phyloP scores from a whole-genome alignment of 1,140 invertebrate genomes.

The Drosophila punjabiensis region DNA sequence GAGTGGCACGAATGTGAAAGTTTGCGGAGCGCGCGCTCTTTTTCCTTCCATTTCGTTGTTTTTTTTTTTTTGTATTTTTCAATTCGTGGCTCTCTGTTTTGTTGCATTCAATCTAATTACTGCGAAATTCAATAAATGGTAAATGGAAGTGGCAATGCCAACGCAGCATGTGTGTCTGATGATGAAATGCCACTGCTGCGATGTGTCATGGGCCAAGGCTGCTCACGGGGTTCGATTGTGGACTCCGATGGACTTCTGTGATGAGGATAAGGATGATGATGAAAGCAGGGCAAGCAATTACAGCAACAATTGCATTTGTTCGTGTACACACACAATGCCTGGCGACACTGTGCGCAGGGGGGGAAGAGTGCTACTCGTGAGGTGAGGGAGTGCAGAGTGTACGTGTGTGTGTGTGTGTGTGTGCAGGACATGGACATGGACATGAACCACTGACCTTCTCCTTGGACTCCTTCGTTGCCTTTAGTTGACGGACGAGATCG shows the following conservation, averaged over 20 bases:
- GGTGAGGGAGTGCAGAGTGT: neutral
- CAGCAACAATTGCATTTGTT: conserved; percentile 47
- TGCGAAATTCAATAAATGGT: conserved; percentile 24
- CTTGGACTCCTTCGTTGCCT: conserved; percentile 91
- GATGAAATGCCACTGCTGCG: conserved; percentile 27
- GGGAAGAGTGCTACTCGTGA: neutral
- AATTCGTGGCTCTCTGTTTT: conserved; percentile 13
- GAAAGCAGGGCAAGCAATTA: conserved; percentile 23
- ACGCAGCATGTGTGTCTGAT: conserved; percentile 34
- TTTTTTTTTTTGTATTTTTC: neutral
- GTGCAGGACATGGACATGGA: conserved; percentile 11
- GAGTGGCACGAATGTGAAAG: conserved; percentile 44
- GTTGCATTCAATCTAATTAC: conserved; percentile 50
- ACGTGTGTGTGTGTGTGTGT: neutral
- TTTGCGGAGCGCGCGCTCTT: conserved; percentile 41
- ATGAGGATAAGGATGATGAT: conserved; percentile 1
- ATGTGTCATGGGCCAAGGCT: conserved; percentile 12
- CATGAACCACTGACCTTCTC: conserved; percentile 87
- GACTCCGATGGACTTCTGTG: neutral
- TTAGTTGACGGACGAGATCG: conserved; percentile 92
- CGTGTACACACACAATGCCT: conserved; percentile 47
- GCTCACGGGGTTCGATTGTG: neutral
- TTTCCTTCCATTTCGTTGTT: conserved; percentile 3
- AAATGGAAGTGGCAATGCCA: conserved; percentile 18
- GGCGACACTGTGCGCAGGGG: conserved; percentile 8